Evolutionary conservation across 2,797 vertebrate genomes (phyloP), one percentile per base, ranked within the genome.

Genomic region (Phataginus tetradactyla): DNA sequence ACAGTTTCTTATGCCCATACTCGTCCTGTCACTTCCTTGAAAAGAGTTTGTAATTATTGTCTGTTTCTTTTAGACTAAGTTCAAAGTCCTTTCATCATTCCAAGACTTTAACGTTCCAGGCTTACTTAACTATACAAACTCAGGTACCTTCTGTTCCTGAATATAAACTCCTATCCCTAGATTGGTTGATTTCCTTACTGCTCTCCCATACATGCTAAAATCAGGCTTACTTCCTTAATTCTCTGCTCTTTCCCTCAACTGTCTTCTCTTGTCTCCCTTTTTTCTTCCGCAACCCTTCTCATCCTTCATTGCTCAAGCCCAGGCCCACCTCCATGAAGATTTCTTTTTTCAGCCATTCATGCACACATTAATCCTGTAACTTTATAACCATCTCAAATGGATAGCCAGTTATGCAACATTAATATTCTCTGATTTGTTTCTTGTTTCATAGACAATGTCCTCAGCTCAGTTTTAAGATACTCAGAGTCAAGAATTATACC

Each of bases 401-500:
- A 74, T 86, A 37, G 68, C n/a, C 85, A 42, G 55, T 69, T 90
- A 57, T 34, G 51, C 20, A 61, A 34, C 49, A 63, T 86, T 11
- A 59, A 37, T 42, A 51, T 17, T 49, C 49, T 90, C 34, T 86
- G 25, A 74, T 94, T 66, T 84, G 13, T 86, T 86, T 71, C 29
- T 77, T 77, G 77, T 95, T 93, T 77, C 72, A 93, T n/a, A 78
- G 71, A 63, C 69, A 49, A 14, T 85, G 49, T 77, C 55, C 34
- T 94, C 53, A 32, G 27, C 37, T 87, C 37, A 37, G 61, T 55
- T 90, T 78, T 42, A 75, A 94, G 84, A 88, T 45, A n/a, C 12
- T 34, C 72, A 17, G 53, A 89, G 37, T 81, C 20, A 91, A 81
- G 49, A 91, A 64, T 49, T 45, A 45, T 17, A 8, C 53, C 25